Base-by-base conservation (phyloP, 1,140 invertebrate genomes). In the Bombus waltoni region DNA sequence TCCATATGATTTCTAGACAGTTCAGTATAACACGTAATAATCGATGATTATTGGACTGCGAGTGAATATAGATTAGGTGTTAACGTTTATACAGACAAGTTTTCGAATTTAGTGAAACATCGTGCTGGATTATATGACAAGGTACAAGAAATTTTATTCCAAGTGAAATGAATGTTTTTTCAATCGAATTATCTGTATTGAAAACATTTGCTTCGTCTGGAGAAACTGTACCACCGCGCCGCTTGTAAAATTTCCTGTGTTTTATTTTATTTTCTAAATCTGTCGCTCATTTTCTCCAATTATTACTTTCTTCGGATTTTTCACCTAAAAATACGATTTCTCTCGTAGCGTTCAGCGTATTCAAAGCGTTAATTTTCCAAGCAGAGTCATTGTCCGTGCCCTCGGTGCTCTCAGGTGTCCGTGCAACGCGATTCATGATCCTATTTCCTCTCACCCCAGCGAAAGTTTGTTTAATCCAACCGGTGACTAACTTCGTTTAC, bases 381-480 rank as follows among this genome's bases (percentile, higher is more conserved):
- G 65, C 9, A 59, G 10, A 47, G 32, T 78, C n/a, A 28, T 28
- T n/a, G 72, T 8, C 44, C 44, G 44, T 79, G 15, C 70, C 10
- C 75, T 35, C 47, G 5, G 32, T 40, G 28, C 25, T 66, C 22
- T 9, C 28, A 42, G 18, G 47, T 44, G 28, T 42, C 38, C 1
- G 22, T 40, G 70, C 40, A 42, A 35, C 71, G 70, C 73, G 73
- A 42, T 57, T 70, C 76, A n/a, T n/a, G 66, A 71, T 72, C 83
- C 76, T 40, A 22, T 79, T 79, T 79, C n/a, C 66, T 3, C 42
- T 6, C 25, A 4, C 53, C 6, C 38, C 75, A 38, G 53, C 40
- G 65, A 71, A 83, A 84, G 53, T 85, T 84, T 79, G 76, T 72
- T 80, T 72, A 70, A 83, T 83, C 74, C 74, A 28, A 22, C 32